Evolutionary conservation across 2,113 vertebrate species (phyloP).

Genomic region (Pollimyrus isidori): DNA sequence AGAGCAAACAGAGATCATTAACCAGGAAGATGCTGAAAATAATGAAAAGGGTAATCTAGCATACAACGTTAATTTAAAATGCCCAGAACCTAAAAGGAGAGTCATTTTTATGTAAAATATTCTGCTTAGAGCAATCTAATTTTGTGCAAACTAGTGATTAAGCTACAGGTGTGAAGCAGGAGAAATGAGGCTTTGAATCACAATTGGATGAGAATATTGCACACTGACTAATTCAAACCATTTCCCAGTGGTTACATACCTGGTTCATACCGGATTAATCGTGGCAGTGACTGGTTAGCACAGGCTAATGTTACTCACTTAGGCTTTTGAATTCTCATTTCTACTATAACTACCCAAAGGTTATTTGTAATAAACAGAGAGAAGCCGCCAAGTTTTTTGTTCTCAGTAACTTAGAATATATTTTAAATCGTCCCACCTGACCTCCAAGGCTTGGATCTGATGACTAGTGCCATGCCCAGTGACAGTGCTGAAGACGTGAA

Average conservation of each 20-base stretch:
- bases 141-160: not conserved
- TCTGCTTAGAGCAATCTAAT: not conserved
- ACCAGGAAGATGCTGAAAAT: not conserved
- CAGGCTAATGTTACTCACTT: not conserved
- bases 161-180: not conserved
- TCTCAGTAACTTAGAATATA: not conserved
- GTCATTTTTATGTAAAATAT: not conserved
- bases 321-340: not conserved
- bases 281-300: not conserved
- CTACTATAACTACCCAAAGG: not conserved
- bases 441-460: constrained; percentile 66
- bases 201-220: not conserved
- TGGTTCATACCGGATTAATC: not conserved
- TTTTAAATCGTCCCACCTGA: constrained; percentile 59
- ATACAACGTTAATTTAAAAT: not conserved
- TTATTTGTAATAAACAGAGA: not conserved
- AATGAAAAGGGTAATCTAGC: not conserved
- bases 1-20: not conserved
- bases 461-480: constrained; percentile 61
- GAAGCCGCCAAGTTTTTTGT: not conserved
- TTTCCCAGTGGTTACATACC: not conserved
- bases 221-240: not conserved
- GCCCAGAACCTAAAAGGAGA: not conserved
- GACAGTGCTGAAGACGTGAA: constrained; percentile 61
- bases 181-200: not conserved